Evolutionary conservation across 2,797 vertebrate species (phyloP).

Genomic region (Apodemus agrarius): DNA sequence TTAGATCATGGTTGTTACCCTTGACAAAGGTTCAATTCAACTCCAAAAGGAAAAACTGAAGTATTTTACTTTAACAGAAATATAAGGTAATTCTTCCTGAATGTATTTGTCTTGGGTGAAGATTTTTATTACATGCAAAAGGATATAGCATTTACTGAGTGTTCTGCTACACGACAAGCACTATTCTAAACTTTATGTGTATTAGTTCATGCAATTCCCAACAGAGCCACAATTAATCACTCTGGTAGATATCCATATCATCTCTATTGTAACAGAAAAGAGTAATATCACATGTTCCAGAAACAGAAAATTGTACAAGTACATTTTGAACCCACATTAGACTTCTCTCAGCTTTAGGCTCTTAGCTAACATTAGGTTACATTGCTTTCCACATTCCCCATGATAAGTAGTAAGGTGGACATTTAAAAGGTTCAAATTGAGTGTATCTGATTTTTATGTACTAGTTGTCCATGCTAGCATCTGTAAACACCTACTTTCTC

Average conservation of each 20-base stretch:
- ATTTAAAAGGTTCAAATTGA: neutral
- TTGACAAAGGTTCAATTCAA: conserved; percentile 21
- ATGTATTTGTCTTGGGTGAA: neutral
- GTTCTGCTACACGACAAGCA: neutral
- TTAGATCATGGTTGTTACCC: conserved; percentile 22
- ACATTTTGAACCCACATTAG: neutral
- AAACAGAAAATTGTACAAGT: neutral
- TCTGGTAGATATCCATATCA: neutral
- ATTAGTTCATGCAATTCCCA: neutral
- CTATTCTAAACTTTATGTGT: neutral
- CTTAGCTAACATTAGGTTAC: neutral
- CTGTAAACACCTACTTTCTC: neutral
- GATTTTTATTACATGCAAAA: neutral
- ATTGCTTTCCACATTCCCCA: neutral
- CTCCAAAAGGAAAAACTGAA: conserved; percentile 6
- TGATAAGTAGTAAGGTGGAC: too few relatives aligned
- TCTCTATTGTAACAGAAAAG: neutral
- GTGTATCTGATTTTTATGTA: neutral
- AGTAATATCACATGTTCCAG: neutral
- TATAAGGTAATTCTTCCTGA: conserved; percentile 12
- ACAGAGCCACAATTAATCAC: neutral
- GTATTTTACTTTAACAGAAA: conserved; percentile 47
- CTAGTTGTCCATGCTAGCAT: neutral
- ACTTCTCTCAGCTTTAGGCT: neutral
- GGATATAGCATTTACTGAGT: neutral